Evolutionary conservation across 2,113 vertebrate genomes (phyloP), one percentile per base, ranked within the genome.

Genomic region (Platichthys stellatus): DNA sequence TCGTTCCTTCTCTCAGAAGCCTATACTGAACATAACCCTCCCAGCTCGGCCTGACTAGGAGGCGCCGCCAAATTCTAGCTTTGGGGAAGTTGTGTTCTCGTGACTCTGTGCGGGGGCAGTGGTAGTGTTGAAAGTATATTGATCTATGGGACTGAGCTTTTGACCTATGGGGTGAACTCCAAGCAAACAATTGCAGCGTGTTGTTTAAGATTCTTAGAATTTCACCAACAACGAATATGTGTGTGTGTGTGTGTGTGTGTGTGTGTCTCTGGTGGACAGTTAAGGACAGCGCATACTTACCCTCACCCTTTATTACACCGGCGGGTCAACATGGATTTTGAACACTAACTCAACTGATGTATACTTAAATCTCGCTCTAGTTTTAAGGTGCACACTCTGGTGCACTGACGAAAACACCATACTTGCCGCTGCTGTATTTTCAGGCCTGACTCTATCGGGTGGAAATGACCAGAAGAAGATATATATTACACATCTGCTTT

Each of bases 51-150:
- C 61, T 71, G 49, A 70, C 74, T 64, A 45, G 61, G 31, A 58
- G 67, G 43, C 28, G 15, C 71, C 2, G 28, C 64, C 75, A 72
- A 84, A 82, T 71, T 83, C 58, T 56, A 77, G 47, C 64, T 72
- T 20, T 62, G 56, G 63, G 49, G 38, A 70, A 75, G 78, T 58
- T 63, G 63, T 85, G 80, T 78, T 72, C 66, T 69, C 0, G 43
- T 65, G 70, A 26, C 28, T 84, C 3, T 0, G 57, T 64, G 78
- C 47, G 82, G 81, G 79, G 90, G 88, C 57, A 63, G 70, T 12
- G 20, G 64, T 31, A 5, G 63, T 87, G 87, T 89, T 72, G 82
- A 93, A 93, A 91, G 73, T 15, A 8, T 66, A 93, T 93, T 49
- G 91, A 93, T 90, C 85, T 82, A 38, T 4, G 2, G 59, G 53